Base-by-base conservation (phyloP, 2,888 invertebrate species). In the Melinaea menophilus region DNA sequence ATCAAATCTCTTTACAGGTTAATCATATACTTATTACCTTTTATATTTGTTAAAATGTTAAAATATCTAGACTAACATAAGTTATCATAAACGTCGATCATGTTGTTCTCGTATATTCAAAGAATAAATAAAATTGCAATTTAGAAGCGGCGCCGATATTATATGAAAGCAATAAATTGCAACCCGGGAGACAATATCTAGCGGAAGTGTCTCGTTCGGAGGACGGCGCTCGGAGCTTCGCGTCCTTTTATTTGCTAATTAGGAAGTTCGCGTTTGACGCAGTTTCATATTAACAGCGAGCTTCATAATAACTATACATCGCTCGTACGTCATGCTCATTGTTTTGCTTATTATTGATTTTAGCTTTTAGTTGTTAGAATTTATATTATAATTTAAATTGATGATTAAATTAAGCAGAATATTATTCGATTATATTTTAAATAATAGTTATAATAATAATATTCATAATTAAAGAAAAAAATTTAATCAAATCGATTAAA, bases 161-260 rank as follows among this genome's bases (percentile, higher is more conserved):
- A 45, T 55, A 45, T 60, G 57, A 41, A 73, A 69, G 71, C 71
- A 75, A 76, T 78, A 62, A 62, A 76, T 74, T 73, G 73, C 72
- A 71, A 75, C 72, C 72, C 75, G 68, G 73, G 73, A 74, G 73
- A 78, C 75, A 79, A 77, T 73, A 72, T 64, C 67, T 69, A 68
- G 55, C 31, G 31, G 51, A 76, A 72, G 76, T 75, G 76, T 78
- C 78, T 75, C 80, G 74, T 75, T 79, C 76, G 77, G 79, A 79
- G 79, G 41, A 46, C 78, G 81, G 76, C 76, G 79, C 79, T 81
- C 80, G 81, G 81, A 76, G 79, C 79, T 81, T 80, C 81, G 81
- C 81, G 84, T 80, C 78, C 80, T 79, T 81, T 85, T 86, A 86
- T 87, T 86, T 83, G 82, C 83, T 86, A 86, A 87, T 87, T 87